A percentile compares a stretch with the other conserved stretches of the same genome.
Evolutionary conservation across 2,888 invertebrate genomes (phyloP).

Genomic region (Xanthia togata): DNA sequence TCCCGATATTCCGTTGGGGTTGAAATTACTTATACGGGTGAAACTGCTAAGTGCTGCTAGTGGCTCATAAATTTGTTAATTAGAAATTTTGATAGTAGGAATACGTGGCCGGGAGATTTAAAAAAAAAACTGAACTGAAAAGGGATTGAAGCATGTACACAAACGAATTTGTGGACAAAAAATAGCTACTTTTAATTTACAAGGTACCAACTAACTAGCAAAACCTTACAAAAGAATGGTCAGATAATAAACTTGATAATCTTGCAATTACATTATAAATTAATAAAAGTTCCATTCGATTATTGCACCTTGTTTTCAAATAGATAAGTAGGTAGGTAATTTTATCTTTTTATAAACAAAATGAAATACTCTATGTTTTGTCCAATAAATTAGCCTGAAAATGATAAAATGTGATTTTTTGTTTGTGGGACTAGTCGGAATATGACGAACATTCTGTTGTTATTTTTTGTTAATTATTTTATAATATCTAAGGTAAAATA

Average conservation of each 20-base stretch:
- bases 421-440: neutral
- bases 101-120: no score
- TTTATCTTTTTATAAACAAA: conserved; percentile 23
- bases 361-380: neutral
- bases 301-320: conserved; percentile 2
- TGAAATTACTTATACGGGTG: neutral
- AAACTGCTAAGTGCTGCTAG: neutral
- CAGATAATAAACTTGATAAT: neutral
- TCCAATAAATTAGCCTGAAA: conserved; percentile 33
- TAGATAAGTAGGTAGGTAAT: conserved; percentile 1
- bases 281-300: neutral
- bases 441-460: conserved; percentile 37
- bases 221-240: neutral
- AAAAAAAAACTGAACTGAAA: neutral
- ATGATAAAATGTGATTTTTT: neutral
- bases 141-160: no score
- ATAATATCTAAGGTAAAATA: conserved; percentile 46
- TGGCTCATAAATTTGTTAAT: no score
- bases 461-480: conserved; percentile 29
- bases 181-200: neutral
- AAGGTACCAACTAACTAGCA: neutral
- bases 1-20: neutral
- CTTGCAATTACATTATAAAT: conserved; percentile 5
- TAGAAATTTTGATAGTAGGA: neutral
- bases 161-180: neutral